phyloP scores from a whole-genome alignment of 2,113 vertebrate species.

The Eurystomus gularis region DNA sequence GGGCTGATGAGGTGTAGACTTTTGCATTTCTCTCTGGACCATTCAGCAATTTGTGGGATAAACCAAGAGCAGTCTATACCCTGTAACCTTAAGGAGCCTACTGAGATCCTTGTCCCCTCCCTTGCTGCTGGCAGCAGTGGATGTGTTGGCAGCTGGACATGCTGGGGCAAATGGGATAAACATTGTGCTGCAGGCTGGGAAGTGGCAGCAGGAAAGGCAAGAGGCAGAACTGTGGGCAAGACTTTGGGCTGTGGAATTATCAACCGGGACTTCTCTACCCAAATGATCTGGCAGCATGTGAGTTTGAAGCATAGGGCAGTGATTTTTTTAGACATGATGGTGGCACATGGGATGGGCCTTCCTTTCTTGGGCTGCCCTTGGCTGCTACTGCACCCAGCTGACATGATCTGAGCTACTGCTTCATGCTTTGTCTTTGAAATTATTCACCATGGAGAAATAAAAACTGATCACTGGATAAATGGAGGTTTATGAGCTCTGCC shows the following conservation, averaged over 20 bases:
- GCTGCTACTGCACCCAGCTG: background rate
- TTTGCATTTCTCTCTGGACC: background rate
- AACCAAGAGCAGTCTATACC: background rate
- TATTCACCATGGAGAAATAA: slow-evolving; percentile 22
- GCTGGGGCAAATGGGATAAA: background rate
- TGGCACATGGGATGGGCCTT: background rate
- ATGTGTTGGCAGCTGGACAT: background rate
- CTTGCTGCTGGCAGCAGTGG: background rate
- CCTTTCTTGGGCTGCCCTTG: background rate
- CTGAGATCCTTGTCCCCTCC: background rate
- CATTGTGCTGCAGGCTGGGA: background rate
- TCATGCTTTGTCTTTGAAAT: slow-evolving; percentile 32
- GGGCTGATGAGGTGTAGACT: background rate
- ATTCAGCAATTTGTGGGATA: background rate
- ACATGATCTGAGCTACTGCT: background rate
- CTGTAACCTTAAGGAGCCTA: background rate
- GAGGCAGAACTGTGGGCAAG: background rate
- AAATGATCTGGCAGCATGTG: background rate
- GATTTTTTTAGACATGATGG: background rate
- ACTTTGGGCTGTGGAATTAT: background rate
- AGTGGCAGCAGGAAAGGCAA: background rate
- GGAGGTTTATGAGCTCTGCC: slow-evolving; percentile 10
- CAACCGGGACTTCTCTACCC: background rate
- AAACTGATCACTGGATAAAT: slow-evolving; percentile 16
- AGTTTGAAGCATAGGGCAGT: background rate